Conservation (phyloP, 2,888 invertebrate species). For the Pseudococcus jackbeardsleyi region DNA sequence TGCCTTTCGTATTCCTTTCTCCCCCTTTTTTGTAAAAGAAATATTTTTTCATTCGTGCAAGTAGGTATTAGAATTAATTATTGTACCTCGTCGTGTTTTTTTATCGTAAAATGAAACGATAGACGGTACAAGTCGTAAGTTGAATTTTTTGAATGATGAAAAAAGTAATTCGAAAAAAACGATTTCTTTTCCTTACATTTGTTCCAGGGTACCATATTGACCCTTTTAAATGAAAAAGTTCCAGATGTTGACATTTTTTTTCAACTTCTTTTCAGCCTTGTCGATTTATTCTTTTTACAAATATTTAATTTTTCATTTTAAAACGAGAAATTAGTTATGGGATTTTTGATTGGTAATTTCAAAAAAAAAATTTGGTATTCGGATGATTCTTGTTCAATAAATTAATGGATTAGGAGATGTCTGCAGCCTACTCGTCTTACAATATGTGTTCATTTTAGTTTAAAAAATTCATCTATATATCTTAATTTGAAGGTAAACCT, state of each 20-base stretch:
- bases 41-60: not conserved
- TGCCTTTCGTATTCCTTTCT: not conserved
- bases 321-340: not conserved
- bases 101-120: not conserved
- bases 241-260: conserved; percentile 13
- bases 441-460: not conserved
- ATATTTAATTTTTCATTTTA: not conserved
- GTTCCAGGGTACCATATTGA: conserved; percentile 29
- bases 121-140: not conserved
- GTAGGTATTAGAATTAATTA: conserved; percentile 1
- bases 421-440: not conserved
- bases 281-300: not conserved
- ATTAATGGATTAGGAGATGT: too few species aligned
- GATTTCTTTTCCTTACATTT: conserved; percentile 22
- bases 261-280: not conserved
- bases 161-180: conserved; percentile 20
- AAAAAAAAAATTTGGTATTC: not conserved
- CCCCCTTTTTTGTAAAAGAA: not conserved
- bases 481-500: not conserved
- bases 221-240: conserved; percentile 32
- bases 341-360: not conserved
- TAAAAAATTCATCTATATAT: not conserved
- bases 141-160: not conserved
- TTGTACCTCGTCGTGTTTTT: conserved; percentile 1
- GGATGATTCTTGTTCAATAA: not conserved